These are phyloP conservation scores for Paralichthys olivaceus DNA, from an alignment of 2,113 vertebrate species.

Conservation along the genomic window DNA sequence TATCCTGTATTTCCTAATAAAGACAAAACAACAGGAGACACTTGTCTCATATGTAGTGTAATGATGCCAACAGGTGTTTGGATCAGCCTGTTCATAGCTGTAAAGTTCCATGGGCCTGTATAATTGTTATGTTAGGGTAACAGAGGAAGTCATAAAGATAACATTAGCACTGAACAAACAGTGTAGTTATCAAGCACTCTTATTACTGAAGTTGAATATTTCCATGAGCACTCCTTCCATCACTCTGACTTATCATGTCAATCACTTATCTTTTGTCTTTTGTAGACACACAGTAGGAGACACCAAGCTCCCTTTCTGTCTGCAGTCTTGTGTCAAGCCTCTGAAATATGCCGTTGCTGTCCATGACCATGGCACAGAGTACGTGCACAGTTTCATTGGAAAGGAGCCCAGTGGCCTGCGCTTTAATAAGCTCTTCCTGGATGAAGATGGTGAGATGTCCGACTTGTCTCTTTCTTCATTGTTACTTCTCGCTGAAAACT, in stretches of 20 bases:
- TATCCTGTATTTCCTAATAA: background rate
- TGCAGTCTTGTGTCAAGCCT: constrained; percentile 97
- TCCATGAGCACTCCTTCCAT: background rate
- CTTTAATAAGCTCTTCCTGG: constrained; percentile 97
- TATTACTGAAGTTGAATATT: background rate
- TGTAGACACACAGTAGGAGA: constrained; percentile 94
- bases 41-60: background rate
- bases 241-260: background rate
- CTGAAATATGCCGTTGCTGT: constrained; percentile 96
- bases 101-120: constrained; percentile 15
- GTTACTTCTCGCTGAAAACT: background rate
- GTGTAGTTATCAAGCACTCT: background rate
- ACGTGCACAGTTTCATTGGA: constrained; percentile 95
- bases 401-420: constrained; percentile 98
- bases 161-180: background rate
- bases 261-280: constrained; percentile 7
- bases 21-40: background rate
- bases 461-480: constrained; percentile 30
- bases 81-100: background rate
- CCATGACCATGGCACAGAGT: constrained; percentile 94
- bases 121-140: constrained; percentile 25
- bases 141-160: constrained; percentile 64
- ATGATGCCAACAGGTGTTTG: constrained; percentile 14
- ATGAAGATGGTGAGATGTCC: constrained; percentile 97
- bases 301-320: constrained; percentile 97